These are phyloP conservation scores for Tiphia femorata DNA, from an alignment of 2,888 invertebrate genomes.

Conservation along the genomic window DNA sequence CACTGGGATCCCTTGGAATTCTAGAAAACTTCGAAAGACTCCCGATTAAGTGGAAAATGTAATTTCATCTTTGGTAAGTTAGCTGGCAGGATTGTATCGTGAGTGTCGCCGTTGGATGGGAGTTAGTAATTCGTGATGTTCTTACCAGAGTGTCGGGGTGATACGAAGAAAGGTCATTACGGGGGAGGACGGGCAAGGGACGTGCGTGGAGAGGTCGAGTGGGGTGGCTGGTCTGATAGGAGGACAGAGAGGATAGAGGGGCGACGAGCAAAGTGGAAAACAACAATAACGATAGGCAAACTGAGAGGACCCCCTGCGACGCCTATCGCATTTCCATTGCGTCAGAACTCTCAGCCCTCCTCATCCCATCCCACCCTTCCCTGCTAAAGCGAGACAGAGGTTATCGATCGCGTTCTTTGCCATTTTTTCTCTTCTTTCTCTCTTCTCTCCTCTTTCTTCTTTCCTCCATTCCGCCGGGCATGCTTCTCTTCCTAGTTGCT, in stretches of 20 bases:
- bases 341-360: constrained; percentile 38
- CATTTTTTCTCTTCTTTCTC: constrained; percentile 23
- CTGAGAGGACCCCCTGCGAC: constrained; percentile 57
- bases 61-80: no score
- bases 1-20: no score
- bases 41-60: no score
- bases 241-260: neutral
- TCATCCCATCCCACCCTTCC: neutral
- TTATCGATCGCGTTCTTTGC: constrained; percentile 38
- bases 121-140: constrained; percentile 23
- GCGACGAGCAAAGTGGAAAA: constrained; percentile 32
- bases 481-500: constrained; percentile 5
- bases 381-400: constrained; percentile 21
- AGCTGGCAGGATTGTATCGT: no score
- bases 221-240: neutral
- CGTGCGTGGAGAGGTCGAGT: constrained; percentile 1
- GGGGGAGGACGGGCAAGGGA: neutral
- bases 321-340: constrained; percentile 52
- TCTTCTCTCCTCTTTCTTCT: constrained; percentile 12
- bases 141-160: no score
- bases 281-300: constrained; percentile 33
- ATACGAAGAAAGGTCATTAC: no score
- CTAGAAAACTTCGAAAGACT: no score
- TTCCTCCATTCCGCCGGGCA: constrained; percentile 1
- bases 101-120: no score